A percentile compares a stretch with the other conserved stretches of the same genome.
These are phyloP conservation scores for Mesembrinibis cayennensis DNA, from an alignment of 2,113 vertebrate genomes.

Conservation along the genomic window DNA sequence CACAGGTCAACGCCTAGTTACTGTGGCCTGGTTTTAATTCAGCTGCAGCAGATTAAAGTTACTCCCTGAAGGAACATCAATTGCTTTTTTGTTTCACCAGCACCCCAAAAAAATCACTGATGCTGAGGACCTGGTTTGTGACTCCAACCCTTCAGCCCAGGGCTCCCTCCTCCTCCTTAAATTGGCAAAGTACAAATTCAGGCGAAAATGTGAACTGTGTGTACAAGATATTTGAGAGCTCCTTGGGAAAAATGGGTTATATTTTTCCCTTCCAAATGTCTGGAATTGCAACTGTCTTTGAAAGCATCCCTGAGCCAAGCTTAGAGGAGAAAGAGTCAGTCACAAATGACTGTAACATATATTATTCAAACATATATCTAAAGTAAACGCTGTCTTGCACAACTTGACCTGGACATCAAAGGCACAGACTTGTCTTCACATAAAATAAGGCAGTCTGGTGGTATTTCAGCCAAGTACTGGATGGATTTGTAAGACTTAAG, in stretches of 20 bases:
- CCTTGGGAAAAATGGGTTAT: background rate
- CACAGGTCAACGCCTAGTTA: background rate
- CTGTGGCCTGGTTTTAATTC: background rate
- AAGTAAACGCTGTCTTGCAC: background rate
- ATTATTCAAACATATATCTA: background rate
- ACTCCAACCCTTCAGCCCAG: background rate
- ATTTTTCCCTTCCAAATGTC: background rate
- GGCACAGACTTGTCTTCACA: background rate
- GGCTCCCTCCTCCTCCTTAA: background rate
- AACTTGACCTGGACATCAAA: background rate
- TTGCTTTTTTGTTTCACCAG: background rate
- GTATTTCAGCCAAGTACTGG: rapidly evolving
- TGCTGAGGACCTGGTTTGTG: background rate
- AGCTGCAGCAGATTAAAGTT: background rate
- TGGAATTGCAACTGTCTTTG: background rate
- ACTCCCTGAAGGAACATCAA: background rate
- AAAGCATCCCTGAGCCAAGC: background rate
- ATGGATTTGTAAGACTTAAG: background rate
- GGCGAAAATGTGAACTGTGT: background rate
- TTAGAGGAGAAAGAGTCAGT: background rate
- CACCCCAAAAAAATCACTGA: background rate
- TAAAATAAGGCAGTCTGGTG: background rate
- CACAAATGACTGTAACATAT: background rate
- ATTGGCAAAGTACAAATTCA: background rate
- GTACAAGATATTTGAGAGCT: background rate